Conservation (phyloP, 2,797 vertebrate genomes). For the Naso thynnoides region DNA sequence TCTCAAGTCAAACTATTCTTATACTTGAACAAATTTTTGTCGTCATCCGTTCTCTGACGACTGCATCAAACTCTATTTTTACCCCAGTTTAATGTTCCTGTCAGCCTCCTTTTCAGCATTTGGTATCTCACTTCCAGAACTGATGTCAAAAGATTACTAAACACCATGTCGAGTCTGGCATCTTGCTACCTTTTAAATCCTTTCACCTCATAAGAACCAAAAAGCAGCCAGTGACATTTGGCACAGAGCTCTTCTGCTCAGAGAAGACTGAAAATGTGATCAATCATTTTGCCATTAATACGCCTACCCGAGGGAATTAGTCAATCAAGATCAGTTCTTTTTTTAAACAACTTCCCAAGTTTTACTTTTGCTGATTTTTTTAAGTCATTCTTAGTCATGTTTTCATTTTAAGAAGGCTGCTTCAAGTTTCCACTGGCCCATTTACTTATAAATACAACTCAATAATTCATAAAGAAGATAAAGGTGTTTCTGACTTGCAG, state of each 20-base stretch:
- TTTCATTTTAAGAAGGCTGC: constrained; percentile 10
- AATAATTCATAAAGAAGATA: not conserved
- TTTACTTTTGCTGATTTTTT: constrained; percentile 21
- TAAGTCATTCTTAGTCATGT: not conserved
- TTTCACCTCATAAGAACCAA: constrained; percentile 24
- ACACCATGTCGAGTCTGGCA: constrained; percentile 5
- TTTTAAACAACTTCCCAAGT: constrained; percentile 31
- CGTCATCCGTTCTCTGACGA: constrained; percentile 8
- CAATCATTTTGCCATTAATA: constrained; percentile 39
- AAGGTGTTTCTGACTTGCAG: not conserved
- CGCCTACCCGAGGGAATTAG: constrained; percentile 27
- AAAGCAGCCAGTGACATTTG: constrained; percentile 21
- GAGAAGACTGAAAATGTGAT: constrained; percentile 21
- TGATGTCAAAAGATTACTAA: constrained; percentile 27
- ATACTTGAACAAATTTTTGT: constrained; percentile 30
- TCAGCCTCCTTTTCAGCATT: constrained; percentile 19
- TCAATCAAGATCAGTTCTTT: constrained; percentile 25
- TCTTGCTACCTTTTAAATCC: constrained; percentile 19
- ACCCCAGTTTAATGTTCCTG: constrained; percentile 35
- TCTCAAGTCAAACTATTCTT: not conserved
- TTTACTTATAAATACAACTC: not conserved
- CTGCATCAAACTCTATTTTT: constrained; percentile 30
- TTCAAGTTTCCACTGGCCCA: constrained; percentile 4
- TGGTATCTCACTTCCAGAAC: constrained; percentile 35
- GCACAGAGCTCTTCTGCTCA: constrained; percentile 13